Evolutionary conservation across 2,888 invertebrate species (phyloP).

Genomic region (Hyalella azteca): DNA sequence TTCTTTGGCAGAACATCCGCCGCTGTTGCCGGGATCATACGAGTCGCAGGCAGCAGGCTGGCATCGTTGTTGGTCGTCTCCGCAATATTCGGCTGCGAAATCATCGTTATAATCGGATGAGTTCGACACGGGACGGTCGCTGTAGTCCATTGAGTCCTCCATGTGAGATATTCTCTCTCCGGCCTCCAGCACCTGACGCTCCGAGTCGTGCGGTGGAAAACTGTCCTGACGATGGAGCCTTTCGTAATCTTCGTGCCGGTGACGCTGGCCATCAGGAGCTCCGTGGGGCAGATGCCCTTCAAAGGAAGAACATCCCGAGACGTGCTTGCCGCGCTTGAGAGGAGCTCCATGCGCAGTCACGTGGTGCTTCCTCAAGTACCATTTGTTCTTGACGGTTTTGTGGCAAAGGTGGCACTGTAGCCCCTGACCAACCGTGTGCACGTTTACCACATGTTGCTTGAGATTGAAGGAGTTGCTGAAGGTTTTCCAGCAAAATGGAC

Average conservation of each 20-base stretch:
- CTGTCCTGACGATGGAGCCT: not conserved
- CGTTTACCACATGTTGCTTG: slow-evolving; percentile 63
- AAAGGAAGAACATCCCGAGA: not conserved
- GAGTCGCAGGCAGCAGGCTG: not conserved
- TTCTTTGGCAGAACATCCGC: not conserved
- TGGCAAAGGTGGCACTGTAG: slow-evolving; percentile 62
- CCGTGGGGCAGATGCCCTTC: not conserved
- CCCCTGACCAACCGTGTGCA: slow-evolving; percentile 62
- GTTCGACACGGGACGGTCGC: not conserved
- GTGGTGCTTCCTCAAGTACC: slow-evolving; percentile 62
- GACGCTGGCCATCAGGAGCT: not conserved
- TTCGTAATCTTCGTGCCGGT: not conserved
- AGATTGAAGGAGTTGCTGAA: slow-evolving; percentile 63
- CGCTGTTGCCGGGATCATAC: not conserved
- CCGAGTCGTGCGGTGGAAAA: not conserved
- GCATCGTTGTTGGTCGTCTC: not conserved
- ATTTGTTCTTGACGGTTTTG: slow-evolving; percentile 62
- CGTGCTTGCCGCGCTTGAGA: slow-evolving; percentile 58
- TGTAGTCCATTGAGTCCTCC: not conserved
- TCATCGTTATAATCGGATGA: not conserved
- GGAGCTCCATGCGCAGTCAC: slow-evolving; percentile 62
- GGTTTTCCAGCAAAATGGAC: slow-evolving; percentile 62
- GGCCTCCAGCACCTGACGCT: not conserved
- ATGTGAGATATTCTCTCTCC: not conserved
- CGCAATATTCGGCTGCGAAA: not conserved